Base-by-base conservation (phyloP, 2,113 vertebrate genomes). In the Anguilla japonica region DNA sequence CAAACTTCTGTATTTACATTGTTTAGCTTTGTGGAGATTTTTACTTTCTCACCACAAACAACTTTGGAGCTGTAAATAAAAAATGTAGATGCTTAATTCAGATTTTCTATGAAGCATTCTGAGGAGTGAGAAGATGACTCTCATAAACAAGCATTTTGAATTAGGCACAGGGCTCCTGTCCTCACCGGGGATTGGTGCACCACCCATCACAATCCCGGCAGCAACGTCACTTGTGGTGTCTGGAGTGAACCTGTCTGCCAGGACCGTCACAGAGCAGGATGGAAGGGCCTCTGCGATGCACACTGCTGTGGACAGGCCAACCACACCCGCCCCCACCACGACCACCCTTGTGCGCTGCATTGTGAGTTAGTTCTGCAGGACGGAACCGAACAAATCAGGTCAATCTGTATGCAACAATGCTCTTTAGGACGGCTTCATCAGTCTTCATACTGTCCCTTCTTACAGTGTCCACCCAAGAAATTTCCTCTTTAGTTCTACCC, bases 151-250 rank as follows among this genome's bases (percentile, higher is more conserved):
- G 2, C 56, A 67, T 22, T 67, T 20, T 67, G 60, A 67, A 3
- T 18, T 9, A 60, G 56, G 8, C 18, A 26, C 4, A 67, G 22
- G 60, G 22, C 60, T 5, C 53, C 50, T 56, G 3, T 82, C 88
- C 94, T 0, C 86, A 98, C 98, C 98, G 95, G 96, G 95, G 85
- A 93, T 97, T 8, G 60, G 60, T 22, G 88, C 26, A 0, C 92
- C 91, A 8, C 96, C 94, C 60, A 97, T 94, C 46, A 99, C 92
- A 40, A 99, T 96, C 20, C 98, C 98, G 0, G 98, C 98, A 5
- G 98, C 98, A 11, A 95, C 94, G 0, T 99, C 97, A 0, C 98
- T 97, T 0, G 96, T 98, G 29, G 98, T 99, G 83, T 97, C 84
- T 0, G 97, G 98, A 53, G 95, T 96, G 92, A 97, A 98, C 87